Evolutionary conservation across 2,888 invertebrate species (phyloP).

Genomic region (Coelinius sp.): DNA sequence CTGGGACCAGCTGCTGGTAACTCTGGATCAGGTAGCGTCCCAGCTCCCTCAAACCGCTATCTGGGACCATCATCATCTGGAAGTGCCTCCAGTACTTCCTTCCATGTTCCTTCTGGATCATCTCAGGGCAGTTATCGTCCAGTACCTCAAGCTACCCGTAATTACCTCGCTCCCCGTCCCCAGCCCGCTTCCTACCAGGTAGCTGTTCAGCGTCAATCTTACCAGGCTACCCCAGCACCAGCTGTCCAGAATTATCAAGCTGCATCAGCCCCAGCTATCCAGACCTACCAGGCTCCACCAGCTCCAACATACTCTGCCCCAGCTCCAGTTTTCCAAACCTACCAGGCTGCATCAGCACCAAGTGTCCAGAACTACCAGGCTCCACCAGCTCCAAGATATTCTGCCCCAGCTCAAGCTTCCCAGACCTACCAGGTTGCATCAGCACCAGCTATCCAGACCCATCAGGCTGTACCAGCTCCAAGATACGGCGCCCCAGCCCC

Average conservation of each 20-base stretch:
- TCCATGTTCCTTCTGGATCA: no score
- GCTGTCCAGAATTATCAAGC: not conserved
- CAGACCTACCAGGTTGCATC: not conserved
- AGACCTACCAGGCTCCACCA: constrained; percentile 14
- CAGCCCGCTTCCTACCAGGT: not conserved
- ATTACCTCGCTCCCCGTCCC: not conserved
- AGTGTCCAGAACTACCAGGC: not conserved
- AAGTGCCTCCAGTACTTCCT: no score
- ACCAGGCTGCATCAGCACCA: not conserved
- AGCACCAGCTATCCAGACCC: not conserved
- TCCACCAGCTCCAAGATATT: no score
- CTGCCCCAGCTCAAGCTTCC: no score
- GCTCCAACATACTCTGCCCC: constrained; percentile 9
- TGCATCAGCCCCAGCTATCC: not conserved
- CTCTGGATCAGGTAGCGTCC: no score
- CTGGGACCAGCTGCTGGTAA: no score
- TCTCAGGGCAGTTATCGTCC: not conserved
- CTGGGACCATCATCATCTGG: no score
- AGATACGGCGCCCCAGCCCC: constrained; percentile 26
- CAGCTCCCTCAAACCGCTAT: no score
- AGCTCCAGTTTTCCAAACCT: not conserved
- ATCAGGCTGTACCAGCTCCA: constrained; percentile 9
- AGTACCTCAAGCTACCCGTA: not conserved
- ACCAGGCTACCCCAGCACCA: not conserved
- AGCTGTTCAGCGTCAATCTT: not conserved